Base-by-base conservation (phyloP, 2,888 invertebrate genomes). In the Archaeoteleia sp. region DNA sequence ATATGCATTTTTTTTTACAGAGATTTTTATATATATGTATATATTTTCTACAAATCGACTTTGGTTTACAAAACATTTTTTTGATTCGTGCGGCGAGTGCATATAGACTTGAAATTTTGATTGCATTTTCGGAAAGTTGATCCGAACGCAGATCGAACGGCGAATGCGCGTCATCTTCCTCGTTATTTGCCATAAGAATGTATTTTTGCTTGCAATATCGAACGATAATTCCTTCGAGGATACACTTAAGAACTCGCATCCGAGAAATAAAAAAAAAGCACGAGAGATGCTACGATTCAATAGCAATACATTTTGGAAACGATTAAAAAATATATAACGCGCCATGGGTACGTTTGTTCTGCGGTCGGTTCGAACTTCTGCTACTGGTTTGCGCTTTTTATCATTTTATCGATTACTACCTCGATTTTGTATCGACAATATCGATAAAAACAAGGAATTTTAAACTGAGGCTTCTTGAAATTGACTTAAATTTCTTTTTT, bases 361-460 rank as follows among this genome's bases (percentile, higher is more conserved):
- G 55, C 14, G 49, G 12, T 60, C 27, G 39, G n/a, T 25, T 63
- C 39, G 42, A 43, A 8, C 27, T 1, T 46, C 32, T 27, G 17
- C 32, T 1, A 10, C 23, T 29, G 13, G 45, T 65, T 55, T 67
- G 2, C 51, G 1, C 37, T 49, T 61, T 62, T 62, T 62, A 43
- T 53, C 17, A 1, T 48, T 48, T 66, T 48, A 1, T 37, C 14
- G 2, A 12, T 55, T 25, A 14, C 35, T 53, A 40, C 67, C 67
- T 67, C 53, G 58, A 53, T 67, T 67, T 67, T 15, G 6, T 49
- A 60, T 60, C 66, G 60, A 54, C 58, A 54, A 13, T 46, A 17
- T 13, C 58, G 58, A 67, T 34, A 51, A 57, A 58, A 69, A 49
- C 61, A 60, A 67, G 60, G 55, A 67, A 63, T 60, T 65, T 62